Percentiles rank a stretch among this genome's conserved stretches.
Conservation (phyloP, 2,113 vertebrate genomes). For the Bolborhynchus lineola region DNA sequence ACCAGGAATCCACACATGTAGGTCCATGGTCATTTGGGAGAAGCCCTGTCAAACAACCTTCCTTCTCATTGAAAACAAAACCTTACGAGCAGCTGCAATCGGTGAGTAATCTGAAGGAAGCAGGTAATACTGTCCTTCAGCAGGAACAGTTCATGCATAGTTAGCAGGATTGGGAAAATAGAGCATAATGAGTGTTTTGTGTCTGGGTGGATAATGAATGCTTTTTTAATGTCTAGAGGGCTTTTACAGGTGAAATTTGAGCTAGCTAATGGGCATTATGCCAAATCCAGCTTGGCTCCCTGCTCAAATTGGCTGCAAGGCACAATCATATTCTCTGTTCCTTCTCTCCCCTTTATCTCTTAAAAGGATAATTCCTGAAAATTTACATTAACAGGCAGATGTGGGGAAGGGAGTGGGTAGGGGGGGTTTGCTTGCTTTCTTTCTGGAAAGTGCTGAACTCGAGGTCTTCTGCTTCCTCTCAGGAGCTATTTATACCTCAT, state of each 20-base stretch:
- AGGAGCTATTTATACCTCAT: neutral
- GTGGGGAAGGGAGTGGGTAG: neutral
- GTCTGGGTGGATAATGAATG: slow-evolving; percentile 52
- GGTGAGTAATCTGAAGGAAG: neutral
- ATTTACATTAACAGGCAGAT: neutral
- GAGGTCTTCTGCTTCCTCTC: neutral
- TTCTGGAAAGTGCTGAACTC: neutral
- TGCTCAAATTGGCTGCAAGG: slow-evolving; percentile 36
- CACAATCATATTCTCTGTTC: slow-evolving; percentile 53
- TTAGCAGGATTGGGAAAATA: slow-evolving; percentile 44
- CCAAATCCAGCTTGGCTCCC: neutral
- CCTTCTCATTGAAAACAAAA: neutral
- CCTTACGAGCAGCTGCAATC: neutral
- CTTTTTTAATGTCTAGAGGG: slow-evolving; percentile 55
- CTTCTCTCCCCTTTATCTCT: slow-evolving; percentile 48
- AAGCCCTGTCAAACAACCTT: neutral
- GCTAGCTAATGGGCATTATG: slow-evolving; percentile 4
- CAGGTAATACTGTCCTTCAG: slow-evolving; percentile 24
- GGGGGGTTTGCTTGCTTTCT: neutral
- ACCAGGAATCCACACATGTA: neutral
- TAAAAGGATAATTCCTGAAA: slow-evolving; percentile 56
- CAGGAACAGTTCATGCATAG: slow-evolving; percentile 3
- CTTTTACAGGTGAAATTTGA: slow-evolving; percentile 61
- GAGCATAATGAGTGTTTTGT: slow-evolving; percentile 55
- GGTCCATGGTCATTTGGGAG: neutral